These are phyloP conservation scores for Cynodonichthys magdalenae DNA, from an alignment of 2,797 vertebrate genomes.

Conservation along the genomic window DNA sequence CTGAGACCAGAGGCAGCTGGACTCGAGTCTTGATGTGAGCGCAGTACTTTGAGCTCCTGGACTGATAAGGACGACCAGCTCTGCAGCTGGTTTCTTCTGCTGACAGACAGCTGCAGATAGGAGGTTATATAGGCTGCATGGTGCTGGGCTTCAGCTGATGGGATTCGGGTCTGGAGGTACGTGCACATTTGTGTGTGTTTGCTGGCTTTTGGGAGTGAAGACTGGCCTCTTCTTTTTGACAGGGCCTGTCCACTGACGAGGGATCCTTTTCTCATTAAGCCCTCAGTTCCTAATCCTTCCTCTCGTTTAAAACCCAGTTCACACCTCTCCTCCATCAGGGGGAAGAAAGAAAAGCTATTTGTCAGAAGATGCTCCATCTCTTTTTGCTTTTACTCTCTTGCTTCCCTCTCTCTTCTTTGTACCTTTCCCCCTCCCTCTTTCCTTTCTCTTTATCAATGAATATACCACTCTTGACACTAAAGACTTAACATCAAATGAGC, in stretches of 20 bases:
- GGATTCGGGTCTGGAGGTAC: conserved; percentile 44
- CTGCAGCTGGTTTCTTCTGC: conserved; percentile 40
- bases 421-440: conserved; percentile 20
- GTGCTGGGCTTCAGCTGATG: conserved; percentile 43
- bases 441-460: conserved; percentile 78
- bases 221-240: conserved; percentile 64
- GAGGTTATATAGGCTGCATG: conserved; percentile 30
- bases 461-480: conserved; percentile 89
- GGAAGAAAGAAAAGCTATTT: conserved; percentile 52
- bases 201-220: conserved; percentile 33
- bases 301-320: conserved; percentile 74
- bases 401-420: conserved; percentile 23
- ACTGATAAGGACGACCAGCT: conserved; percentile 46
- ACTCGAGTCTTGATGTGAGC: conserved; percentile 9
- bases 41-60: conserved; percentile 17
- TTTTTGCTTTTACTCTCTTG: conserved; percentile 24
- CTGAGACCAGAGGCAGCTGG: conserved; percentile 14
- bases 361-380: conserved; percentile 71
- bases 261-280: conserved; percentile 75
- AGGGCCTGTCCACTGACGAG: conserved; percentile 64
- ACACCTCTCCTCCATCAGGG: conserved; percentile 67
- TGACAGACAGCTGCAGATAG: conserved; percentile 51
- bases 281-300: conserved; percentile 74
- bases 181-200: conserved; percentile 34
- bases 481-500: conserved; percentile 97